Base-by-base conservation (phyloP, 2,888 invertebrate species). In the Ophioninae sp. region DNA sequence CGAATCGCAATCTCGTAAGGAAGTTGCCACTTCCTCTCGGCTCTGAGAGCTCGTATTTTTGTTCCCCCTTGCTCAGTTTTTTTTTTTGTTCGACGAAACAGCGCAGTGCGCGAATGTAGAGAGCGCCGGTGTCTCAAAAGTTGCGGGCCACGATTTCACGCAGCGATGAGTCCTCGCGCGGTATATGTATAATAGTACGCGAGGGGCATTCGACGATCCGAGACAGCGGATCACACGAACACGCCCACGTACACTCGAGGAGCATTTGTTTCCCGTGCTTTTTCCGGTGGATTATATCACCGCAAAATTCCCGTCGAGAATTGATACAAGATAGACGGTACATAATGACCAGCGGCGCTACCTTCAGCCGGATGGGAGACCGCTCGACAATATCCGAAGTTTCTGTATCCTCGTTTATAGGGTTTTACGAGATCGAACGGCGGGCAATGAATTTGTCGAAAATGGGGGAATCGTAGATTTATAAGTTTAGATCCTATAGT, bases 1-100 rank as follows among this genome's bases (percentile, higher is more conserved):
- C 39, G 56, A 76, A 83, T 77, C 69, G 80, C 57, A 83, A 83
- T 83, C 83, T 77, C 64, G 70, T 72, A 73, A 80, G 83, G 83
- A 83, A 83, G 80, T 83, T 72, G 73, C 73, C 73, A 77, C 68
- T 77, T 83, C 79, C 79, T 76, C 80, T 74, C 62, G 23, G 65
- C 30, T 37, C 30, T 41, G 44, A 68, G 50, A 77, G 37, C 41
- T 70, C 75, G 39, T 44, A 65, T 30, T 39, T 23, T 56, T 37
- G 37, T 56, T 62, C 21, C 65, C 39, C 30, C 5, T 39, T 17
- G 23, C 39, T 62, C 8, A 13, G 39, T 41, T 72, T 59, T 72
- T 72, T 72, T 57, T 59, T 70, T 37, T 30, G 39, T 44, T 13
- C 44, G 17, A 37, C 37, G 39, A 6, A 30, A 17, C 39, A 7